Base-by-base conservation (phyloP, 2,888 invertebrate species). In the Chelonus formosanus region DNA sequence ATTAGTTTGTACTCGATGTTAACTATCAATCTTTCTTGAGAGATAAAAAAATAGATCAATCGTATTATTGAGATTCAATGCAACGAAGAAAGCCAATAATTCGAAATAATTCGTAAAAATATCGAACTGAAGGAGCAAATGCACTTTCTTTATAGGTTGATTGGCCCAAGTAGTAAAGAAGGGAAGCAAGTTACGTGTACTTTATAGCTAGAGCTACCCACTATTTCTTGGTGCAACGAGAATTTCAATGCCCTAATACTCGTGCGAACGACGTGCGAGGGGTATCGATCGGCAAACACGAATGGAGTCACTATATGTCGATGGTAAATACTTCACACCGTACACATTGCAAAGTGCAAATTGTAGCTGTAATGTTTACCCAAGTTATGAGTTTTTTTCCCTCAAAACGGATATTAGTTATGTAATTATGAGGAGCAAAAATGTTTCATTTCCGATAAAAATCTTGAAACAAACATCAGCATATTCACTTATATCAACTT, bases 191-290 rank as follows among this genome's bases (percentile, higher is more conserved):
- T 67, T 67, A 69, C 63, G 67, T 68, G 70, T 70, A 70, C 57
- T 73, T 73, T 71, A 71, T 71, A 65, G 69, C 63, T 63, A 34
- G 35, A 45, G 62, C 45, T 64, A 62, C 52, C 67, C 67, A 68
- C 70, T 70, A 71, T 71, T 70, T 70, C 67, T 68, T 63, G 63
- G 40, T 50, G 69, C 56, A 64, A 55, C 66, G 66, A 67, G 71
- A 73, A 73, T 73, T 68, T 68, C 70, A 70, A 73, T 71, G 70
- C 58, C 67, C 59, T 70, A 67, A 69, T 68, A 68, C 70, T 61
- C 32, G 65, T 64, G 66, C 65, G 63, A 70, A 69, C 70, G 67
- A 71, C 70, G 71, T 71, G 69, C 62, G 43, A 70, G 68, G 64
- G 47, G 45, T 69, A 71, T 73, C 71, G 73, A 73, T 73, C 69